These are phyloP conservation scores for Galeopterus variegatus DNA, from an alignment of 2,113 vertebrate species.

Conservation along the genomic window DNA sequence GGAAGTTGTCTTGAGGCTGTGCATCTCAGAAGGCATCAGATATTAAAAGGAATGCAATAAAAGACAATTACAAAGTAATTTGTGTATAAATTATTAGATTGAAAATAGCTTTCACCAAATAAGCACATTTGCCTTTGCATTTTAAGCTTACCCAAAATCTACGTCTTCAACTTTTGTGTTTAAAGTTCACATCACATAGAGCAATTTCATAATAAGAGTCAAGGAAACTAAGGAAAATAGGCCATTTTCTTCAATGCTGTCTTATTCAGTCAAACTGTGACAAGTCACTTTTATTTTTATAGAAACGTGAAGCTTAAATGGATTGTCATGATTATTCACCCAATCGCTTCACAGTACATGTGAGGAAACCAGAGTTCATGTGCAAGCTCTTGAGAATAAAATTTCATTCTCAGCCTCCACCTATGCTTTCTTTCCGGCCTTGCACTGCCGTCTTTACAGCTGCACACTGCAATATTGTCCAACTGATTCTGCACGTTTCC, in stretches of 20 bases:
- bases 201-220: background rate
- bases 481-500: background rate
- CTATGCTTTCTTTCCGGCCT: rapidly evolving
- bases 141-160: background rate
- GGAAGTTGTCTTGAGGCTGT: background rate
- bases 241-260: background rate
- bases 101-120: background rate
- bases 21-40: background rate
- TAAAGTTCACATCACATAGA: background rate
- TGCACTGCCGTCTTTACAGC: background rate
- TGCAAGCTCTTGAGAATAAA: background rate
- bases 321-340: background rate
- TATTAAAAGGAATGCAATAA: background rate
- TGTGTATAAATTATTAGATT: background rate
- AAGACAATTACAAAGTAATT: background rate
- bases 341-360: background rate
- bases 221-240: background rate
- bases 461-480: background rate
- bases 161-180: background rate
- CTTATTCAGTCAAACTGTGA: background rate
- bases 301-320: background rate
- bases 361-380: background rate
- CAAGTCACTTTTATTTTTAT: background rate
- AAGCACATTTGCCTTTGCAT: background rate
- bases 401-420: background rate